Conservation (phyloP, 2,113 vertebrate genomes). For the Cromileptes altivelis region DNA sequence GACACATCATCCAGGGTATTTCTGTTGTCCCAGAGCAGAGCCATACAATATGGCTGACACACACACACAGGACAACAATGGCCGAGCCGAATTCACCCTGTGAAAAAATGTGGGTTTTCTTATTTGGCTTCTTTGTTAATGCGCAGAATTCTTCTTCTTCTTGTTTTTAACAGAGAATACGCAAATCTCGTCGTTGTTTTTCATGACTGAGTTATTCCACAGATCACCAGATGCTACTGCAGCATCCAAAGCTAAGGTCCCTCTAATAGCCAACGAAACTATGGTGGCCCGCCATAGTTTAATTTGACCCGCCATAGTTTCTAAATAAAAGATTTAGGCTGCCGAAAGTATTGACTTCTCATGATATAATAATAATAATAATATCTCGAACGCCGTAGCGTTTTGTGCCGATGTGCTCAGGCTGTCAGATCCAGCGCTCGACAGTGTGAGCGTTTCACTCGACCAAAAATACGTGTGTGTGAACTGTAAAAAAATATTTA, state of each 20-base stretch:
- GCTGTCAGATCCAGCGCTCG: too few relatives aligned
- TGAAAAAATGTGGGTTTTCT: neutral
- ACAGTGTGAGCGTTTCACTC: too few relatives aligned
- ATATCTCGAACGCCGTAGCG: too few relatives aligned
- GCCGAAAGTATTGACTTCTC: too few relatives aligned
- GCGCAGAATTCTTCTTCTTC: neutral
- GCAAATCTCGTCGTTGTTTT: neutral
- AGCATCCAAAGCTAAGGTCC: neutral
- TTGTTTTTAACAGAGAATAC: neutral
- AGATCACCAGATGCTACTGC: neutral
- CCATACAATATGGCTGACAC: slow-evolving; percentile 42
- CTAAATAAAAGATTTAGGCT: too few relatives aligned
- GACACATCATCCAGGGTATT: slow-evolving; percentile 69
- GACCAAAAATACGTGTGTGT: too few relatives aligned
- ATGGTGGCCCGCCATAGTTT: too few relatives aligned
- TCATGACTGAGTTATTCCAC: too few relatives aligned
- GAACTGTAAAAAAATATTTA: too few relatives aligned
- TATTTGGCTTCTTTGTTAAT: neutral
- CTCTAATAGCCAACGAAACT: neutral
- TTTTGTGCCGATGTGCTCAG: too few relatives aligned
- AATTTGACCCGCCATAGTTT: too few relatives aligned
- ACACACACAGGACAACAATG: slow-evolving; percentile 19
- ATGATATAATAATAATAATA: too few relatives aligned
- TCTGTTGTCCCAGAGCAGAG: slow-evolving; percentile 65
- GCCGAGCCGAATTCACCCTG: neutral